Percentiles rank a stretch among this genome's conserved stretches.
Evolutionary conservation across 1,140 invertebrate genomes (phyloP).

Genomic region (Rhynchophorus ferrugineus): DNA sequence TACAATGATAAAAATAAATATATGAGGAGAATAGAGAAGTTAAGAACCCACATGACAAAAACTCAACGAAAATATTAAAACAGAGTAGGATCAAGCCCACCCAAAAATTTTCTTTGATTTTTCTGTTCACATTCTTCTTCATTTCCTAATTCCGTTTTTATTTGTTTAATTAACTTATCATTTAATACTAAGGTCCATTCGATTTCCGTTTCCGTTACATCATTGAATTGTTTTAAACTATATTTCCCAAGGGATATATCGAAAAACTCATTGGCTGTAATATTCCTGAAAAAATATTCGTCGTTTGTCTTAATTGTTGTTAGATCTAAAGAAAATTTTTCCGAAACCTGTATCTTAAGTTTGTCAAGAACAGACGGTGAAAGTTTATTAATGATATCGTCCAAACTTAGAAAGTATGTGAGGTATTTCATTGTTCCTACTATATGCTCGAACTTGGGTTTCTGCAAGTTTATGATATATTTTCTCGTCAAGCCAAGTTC

Average conservation of each 20-base stretch:
- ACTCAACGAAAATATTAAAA: too few relatives aligned
- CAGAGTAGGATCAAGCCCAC: background rate
- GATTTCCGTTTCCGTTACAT: background rate
- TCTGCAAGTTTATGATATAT: background rate
- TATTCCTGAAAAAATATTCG: constrained; percentile 1
- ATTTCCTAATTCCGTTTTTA: background rate
- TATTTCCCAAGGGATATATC: constrained; percentile 4
- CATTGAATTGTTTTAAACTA: background rate
- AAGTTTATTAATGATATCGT: constrained; percentile 1
- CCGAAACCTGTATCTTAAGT: background rate
- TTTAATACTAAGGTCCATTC: background rate
- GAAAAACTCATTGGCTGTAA: constrained; percentile 6
- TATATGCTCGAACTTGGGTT: background rate
- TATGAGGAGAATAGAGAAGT: too few relatives aligned
- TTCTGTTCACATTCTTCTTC: background rate
- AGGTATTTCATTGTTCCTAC: background rate
- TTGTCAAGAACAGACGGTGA: background rate
- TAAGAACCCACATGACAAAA: too few relatives aligned
- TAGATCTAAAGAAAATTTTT: background rate
- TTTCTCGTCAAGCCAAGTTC: background rate
- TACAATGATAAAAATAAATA: too few relatives aligned
- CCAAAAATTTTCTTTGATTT: background rate
- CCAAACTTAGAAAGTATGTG: constrained; percentile 2
- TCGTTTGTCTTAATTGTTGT: background rate
- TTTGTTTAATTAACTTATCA: background rate